Percentiles rank a stretch among this genome's conserved stretches.
phyloP scores from a whole-genome alignment of 2,888 invertebrate genomes.

The Drosophila sordidapex region DNA sequence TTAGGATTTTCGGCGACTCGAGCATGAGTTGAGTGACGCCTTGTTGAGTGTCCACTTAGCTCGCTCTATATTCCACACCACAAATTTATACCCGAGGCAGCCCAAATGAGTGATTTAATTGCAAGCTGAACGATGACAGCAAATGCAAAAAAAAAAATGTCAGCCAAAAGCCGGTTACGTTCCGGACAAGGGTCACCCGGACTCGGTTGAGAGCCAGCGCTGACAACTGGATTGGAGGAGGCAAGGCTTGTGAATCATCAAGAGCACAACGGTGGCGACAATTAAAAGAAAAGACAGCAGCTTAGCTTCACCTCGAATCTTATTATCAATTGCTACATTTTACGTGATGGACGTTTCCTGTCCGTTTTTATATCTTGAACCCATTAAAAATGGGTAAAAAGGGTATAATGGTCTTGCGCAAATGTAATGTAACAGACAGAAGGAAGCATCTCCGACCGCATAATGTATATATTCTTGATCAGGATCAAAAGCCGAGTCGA shows the following conservation, averaged over 20 bases:
- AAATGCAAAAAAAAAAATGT: slow-evolving; percentile 23
- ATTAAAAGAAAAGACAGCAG: slow-evolving; percentile 36
- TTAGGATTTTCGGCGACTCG: too few species aligned
- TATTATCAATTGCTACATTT: not conserved
- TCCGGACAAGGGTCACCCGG: slow-evolving; percentile 9
- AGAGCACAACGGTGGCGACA: slow-evolving; percentile 29
- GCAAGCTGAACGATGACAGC: slow-evolving; percentile 38
- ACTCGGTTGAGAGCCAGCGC: not conserved
- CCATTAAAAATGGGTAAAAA: too few species aligned
- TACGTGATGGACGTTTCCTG: not conserved
- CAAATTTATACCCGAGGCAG: slow-evolving; percentile 48
- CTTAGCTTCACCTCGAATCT: not conserved
- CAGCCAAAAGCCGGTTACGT: slow-evolving; percentile 49
- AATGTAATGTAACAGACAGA: too few species aligned
- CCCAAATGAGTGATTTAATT: slow-evolving; percentile 64
- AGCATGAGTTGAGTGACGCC: not conserved
- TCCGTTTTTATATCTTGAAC: not conserved
- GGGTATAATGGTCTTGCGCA: too few species aligned
- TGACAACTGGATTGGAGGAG: not conserved
- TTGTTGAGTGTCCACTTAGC: slow-evolving; percentile 5
- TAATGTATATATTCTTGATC: too few species aligned
- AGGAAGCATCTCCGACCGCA: too few species aligned
- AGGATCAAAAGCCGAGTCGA: too few species aligned
- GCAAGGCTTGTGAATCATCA: not conserved
- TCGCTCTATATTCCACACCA: slow-evolving; percentile 17